Evolutionary conservation across 2,113 vertebrate genomes (phyloP), one percentile per base, ranked within the genome.

Genomic region (Oncorhynchus gorbuscha): DNA sequence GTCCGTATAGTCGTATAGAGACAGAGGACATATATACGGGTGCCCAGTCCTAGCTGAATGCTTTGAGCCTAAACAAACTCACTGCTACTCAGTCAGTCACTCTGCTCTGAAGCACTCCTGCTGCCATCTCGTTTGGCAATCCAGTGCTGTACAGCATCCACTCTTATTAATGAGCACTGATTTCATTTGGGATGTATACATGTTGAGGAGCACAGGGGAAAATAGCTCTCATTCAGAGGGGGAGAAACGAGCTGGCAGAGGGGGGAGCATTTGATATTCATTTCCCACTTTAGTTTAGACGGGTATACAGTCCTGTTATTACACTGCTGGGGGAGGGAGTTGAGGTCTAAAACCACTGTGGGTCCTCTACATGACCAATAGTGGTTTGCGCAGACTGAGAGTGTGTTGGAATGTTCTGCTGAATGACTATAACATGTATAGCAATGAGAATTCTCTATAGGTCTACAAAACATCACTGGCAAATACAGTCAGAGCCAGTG

Each of bases 21-120:
- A 77, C 68, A 59, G 14, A 8, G 59, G 59, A 22, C 65, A 69
- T 62, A 65, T 35, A 66, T 59, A 32, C 70, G 24, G 20, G 45
- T n/a, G 70, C 66, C 39, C 75, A 73, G 30, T 68, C 72, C 75
- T 49, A 72, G 35, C 64, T 32, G 69, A 16, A 69, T 30, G 13
- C 72, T 24, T 24, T 24, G 12, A 66, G 39, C 39, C 39, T 45
- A 11, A 45, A 9, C 39, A 45, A 45, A 9, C 39, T 8, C 39
- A 66, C 26, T 14, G 24, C n/a, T 62, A 7, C 14, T 62, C 59
- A 62, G 59, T 4, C 59, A 62, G 59, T 55, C 16, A 55, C 49
- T 45, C 8, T 2, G 39, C 39, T 45, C 39, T 11, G 39, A 11
- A 18, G 14, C 59, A 3, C 18, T 22, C 18, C 18, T n/a, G 59